phyloP scores from a whole-genome alignment of 2,113 vertebrate genomes.

The Empidonax alnorum region DNA sequence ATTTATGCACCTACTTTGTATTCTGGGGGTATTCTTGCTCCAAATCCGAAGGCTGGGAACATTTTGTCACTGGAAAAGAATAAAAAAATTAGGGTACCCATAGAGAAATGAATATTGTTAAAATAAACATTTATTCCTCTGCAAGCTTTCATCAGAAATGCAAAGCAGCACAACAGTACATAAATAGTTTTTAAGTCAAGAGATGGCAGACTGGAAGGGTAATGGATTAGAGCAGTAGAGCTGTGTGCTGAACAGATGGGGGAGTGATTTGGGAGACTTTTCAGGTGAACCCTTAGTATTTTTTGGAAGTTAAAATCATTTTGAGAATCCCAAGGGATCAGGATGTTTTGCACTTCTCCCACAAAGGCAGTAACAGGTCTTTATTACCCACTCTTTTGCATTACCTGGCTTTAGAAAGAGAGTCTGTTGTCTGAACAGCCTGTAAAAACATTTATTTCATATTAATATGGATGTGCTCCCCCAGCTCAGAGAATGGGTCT shows the following conservation, averaged over 20 bases:
- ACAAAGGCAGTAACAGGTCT: background rate
- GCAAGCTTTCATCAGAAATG: background rate
- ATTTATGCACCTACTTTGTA: constrained; percentile 85
- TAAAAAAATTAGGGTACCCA: background rate
- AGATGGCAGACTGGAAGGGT: background rate
- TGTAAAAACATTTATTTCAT: background rate
- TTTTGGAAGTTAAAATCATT: background rate
- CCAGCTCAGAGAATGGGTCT: background rate
- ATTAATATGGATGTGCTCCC: background rate
- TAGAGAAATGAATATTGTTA: background rate
- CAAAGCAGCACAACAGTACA: background rate
- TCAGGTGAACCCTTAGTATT: background rate
- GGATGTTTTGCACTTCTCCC: background rate
- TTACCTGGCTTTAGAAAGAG: background rate
- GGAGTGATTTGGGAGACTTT: background rate
- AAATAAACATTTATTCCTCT: background rate
- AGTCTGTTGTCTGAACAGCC: background rate
- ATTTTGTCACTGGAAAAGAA: constrained; percentile 93
- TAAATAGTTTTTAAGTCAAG: background rate
- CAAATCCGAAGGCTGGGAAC: constrained; percentile 98
- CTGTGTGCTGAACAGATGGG: background rate
- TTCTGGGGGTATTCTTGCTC: constrained; percentile 94
- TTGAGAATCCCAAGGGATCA: background rate
- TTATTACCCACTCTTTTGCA: background rate
- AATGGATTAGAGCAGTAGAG: background rate